Evolutionary conservation across 2,888 invertebrate genomes (phyloP).

Genomic region (Tenthredo livida): DNA sequence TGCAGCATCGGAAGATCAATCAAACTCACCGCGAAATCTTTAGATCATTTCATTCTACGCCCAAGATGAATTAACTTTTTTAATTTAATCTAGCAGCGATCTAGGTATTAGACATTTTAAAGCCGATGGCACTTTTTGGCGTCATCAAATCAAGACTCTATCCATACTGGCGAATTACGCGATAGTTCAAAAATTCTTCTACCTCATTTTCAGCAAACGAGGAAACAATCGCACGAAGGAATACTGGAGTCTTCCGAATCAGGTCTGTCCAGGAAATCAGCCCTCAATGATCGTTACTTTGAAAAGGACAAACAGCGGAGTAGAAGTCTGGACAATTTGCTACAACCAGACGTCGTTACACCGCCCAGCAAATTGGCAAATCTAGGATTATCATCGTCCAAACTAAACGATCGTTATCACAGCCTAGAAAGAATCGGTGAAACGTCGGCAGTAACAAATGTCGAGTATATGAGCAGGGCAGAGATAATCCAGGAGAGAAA

Average conservation of each 20-base stretch:
- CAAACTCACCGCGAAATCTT: constrained; percentile 33
- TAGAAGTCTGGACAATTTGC: constrained; percentile 89
- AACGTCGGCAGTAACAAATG: constrained; percentile 70
- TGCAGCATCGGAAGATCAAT: neutral
- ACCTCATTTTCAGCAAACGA: constrained; percentile 70
- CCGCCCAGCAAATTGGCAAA: constrained; percentile 84
- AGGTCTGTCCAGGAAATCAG: constrained; percentile 88
- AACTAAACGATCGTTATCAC: constrained; percentile 93
- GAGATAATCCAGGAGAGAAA: constrained; percentile 78
- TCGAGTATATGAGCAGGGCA: constrained; percentile 76
- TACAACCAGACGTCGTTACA: constrained; percentile 82
- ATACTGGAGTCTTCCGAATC: constrained; percentile 76
- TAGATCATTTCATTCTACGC: neutral
- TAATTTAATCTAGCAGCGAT: neutral
- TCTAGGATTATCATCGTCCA: constrained; percentile 90
- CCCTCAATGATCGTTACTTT: constrained; percentile 93
- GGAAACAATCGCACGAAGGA: constrained; percentile 88
- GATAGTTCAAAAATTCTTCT: neutral
- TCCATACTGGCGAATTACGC: neutral
- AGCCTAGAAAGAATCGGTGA: constrained; percentile 85
- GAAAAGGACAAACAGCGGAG: constrained; percentile 90
- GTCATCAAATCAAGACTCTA: neutral
- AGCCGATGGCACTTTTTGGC: neutral
- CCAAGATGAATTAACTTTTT: constrained; percentile 35
- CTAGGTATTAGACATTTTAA: neutral